Conservation (phyloP, 2,797 vertebrate species). For the Enoplosus armatus region DNA sequence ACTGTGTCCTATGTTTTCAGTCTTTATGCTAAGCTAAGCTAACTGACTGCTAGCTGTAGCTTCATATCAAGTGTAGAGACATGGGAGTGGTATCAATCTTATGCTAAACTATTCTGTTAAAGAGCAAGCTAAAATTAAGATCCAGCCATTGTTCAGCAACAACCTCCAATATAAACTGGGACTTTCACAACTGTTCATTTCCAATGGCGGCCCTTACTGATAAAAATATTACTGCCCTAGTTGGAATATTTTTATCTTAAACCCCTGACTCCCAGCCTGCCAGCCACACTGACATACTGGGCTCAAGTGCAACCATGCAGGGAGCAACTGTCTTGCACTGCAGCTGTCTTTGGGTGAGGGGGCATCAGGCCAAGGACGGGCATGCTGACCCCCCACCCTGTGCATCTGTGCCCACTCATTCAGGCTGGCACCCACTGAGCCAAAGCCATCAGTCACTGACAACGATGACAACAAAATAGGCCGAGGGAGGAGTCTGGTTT, state of each 20-base stretch:
- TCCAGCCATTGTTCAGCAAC: constrained; percentile 1
- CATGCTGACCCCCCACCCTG: constrained; percentile 52
- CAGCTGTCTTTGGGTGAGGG: constrained; percentile 78
- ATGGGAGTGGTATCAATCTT: background rate
- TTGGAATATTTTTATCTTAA: constrained; percentile 62
- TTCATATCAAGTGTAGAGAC: background rate
- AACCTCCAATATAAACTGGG: background rate
- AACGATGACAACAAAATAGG: constrained; percentile 59
- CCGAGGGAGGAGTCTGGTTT: constrained; percentile 53
- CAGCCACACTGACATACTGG: constrained; percentile 40
- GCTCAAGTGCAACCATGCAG: constrained; percentile 45
- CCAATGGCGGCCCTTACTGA: constrained; percentile 3
- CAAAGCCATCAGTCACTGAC: constrained; percentile 56
- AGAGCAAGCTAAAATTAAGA: background rate
- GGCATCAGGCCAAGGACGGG: constrained; percentile 55
- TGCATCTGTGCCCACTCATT: constrained; percentile 65
- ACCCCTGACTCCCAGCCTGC: constrained; percentile 25
- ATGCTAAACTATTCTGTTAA: background rate
- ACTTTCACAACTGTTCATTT: constrained; percentile 33
- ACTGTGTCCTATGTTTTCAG: background rate
- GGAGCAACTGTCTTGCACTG: constrained; percentile 58
- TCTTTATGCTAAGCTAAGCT: background rate
- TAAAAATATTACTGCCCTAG: constrained; percentile 39
- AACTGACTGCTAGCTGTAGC: background rate
- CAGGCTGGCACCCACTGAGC: constrained; percentile 53